Evolutionary conservation across 2,113 vertebrate genomes (phyloP), one percentile per base, ranked within the genome.

Genomic region (Pogona vitticeps): DNA sequence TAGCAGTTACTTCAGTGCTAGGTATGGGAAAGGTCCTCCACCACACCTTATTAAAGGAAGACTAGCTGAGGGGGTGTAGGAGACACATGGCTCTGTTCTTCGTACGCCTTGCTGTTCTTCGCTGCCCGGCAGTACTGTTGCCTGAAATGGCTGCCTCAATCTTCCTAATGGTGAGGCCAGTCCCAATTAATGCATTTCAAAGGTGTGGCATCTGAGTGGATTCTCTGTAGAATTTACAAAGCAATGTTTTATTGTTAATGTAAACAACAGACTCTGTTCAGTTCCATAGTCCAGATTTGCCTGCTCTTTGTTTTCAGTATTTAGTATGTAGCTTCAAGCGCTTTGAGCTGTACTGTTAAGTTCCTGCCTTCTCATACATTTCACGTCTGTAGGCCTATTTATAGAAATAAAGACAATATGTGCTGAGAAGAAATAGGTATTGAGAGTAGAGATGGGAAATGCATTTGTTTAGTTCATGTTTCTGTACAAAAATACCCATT

Each of bases 211-310:
- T 46, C 8, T 46, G 28, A 31, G 1, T 83, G 14, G 58, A 46
- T 80, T 89, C 68, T 10, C 31, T 2, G 0, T 0, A 89, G 21
- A 0, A 0, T 95, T 95, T 95, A 93, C 90, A 95, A 93, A 96
- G 91, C 85, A 95, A 58, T 68, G 56, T 87, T 96, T 95, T 90
- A 88, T 88, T 96, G 91, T 91, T 95, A 83, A 79, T 28, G 88
- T 94, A 93, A 95, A 94, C 0, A 0, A 81, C n/a, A 59, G 31
- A 38, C 87, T 36, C 2, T 21, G 68, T 8, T 56, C 0, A 72
- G 0, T 86, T 88, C 67, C 59, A 10, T 46, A 84, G 67, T 80
- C 89, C 0, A 0, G 52, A 23, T 38, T 68, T 6, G 40, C 71
- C 84, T 81, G 63, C 68, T 88, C 88, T 90, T 87, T 86, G 7